Evolutionary conservation across 1,140 invertebrate species (phyloP), one percentile per base, ranked within the genome.

Genomic region (Penaeus chinensis): DNA sequence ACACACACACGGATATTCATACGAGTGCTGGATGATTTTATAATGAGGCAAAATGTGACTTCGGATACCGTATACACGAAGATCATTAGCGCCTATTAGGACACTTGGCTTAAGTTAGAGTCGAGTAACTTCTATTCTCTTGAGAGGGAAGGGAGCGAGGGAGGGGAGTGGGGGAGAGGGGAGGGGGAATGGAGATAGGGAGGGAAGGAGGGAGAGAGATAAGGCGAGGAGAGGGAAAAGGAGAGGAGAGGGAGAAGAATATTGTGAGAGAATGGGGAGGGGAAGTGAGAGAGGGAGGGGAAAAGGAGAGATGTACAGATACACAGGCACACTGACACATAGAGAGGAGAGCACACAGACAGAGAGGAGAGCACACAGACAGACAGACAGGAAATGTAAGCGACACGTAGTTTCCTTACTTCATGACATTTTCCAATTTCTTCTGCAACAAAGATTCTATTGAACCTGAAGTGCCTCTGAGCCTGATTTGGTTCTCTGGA

Each of bases 281-380:
- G 22, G 4, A 54, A 79, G 77, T 3, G 54, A 79, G 61, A 32
- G 32, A 79, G 61, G 20, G 13, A 54, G 78, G 47, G 19, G 18
- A 22, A 66, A 32, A n/a, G 24, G 74, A 37, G 74, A 42, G 27
- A 77, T 0, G 2, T 37, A 77, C n/a, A 71, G 66, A 71, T 2
- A 71, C 1, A 71, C 10, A 71, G 66, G 22, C 8, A 69, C 8
- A 69, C 22, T 11, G 66, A 69, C 8, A 69, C 22, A 69, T 8
- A 69, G 18, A 69, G 66, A 69, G 66, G 32, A 24, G 32, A 24
- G 32, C 22, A 77, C 22, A 77, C 20, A 37, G 27, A 77, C 37
- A 77, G 74, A 77, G 27, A 37, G 8, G 47, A 27, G n/a, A 60
- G 74, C 79, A 20, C 60, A 81, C 79, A 62, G 18, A 81, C 79